Conservation (phyloP, 2,888 invertebrate species). For the Lydus trimaculatus region DNA sequence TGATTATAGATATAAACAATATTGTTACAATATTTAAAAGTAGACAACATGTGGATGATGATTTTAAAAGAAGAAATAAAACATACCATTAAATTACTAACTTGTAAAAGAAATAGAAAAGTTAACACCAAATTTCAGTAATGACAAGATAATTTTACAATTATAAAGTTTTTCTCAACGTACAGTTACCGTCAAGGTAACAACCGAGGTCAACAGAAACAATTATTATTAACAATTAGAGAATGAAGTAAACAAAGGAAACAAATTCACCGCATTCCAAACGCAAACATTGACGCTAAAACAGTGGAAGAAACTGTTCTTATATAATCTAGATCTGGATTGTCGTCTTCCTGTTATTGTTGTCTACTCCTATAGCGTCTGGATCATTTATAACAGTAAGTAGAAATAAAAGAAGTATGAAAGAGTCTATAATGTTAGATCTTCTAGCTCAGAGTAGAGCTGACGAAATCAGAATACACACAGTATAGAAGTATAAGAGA, state of each 20-base stretch:
- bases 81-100: too few species aligned
- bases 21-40: conserved; percentile 30
- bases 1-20: conserved; percentile 32
- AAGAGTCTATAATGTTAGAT: too few species aligned
- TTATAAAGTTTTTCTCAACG: background rate
- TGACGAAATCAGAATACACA: too few species aligned
- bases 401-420: too few species aligned
- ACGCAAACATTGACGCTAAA: background rate
- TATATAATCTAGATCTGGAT: too few species aligned
- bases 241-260: background rate
- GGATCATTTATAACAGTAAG: too few species aligned
- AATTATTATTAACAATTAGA: background rate
- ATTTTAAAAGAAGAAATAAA: background rate
- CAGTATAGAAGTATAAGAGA: too few species aligned
- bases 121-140: background rate
- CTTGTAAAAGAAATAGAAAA: too few species aligned
- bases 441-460: too few species aligned
- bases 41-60: background rate
- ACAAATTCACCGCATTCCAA: background rate
- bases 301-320: too few species aligned
- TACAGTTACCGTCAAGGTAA: background rate
- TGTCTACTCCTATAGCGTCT: too few species aligned
- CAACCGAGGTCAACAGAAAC: background rate
- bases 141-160: background rate
- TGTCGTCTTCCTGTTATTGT: too few species aligned